phyloP scores from a whole-genome alignment of 2,113 vertebrate genomes.

The Sphyrna mokarran region DNA sequence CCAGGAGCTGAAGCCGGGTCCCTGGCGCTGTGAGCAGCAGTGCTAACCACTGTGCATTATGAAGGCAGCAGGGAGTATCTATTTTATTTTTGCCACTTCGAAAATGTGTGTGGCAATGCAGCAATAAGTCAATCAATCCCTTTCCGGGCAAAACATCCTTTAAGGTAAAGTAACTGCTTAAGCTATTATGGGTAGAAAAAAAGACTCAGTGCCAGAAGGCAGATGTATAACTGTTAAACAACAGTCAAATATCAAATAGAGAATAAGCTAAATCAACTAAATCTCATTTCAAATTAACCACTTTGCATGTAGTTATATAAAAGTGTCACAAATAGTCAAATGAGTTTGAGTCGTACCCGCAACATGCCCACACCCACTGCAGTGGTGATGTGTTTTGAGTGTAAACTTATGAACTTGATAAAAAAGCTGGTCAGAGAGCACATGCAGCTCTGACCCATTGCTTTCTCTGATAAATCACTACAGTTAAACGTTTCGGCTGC shows the following conservation, averaged over 20 bases:
- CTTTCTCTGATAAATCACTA: constrained; percentile 21
- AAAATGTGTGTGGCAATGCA: not conserved
- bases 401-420: constrained; percentile 18
- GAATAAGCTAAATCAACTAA: not conserved
- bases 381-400: constrained; percentile 12
- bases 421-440: constrained; percentile 1
- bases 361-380: not conserved
- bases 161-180: not conserved
- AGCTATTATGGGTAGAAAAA: not conserved
- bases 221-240: not conserved
- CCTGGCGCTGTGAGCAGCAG: too few relatives aligned
- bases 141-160: not conserved
- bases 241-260: not conserved
- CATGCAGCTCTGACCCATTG: constrained; percentile 19
- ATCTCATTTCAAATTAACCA: not conserved
- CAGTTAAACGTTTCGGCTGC: not conserved
- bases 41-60: not conserved
- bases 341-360: not conserved
- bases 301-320: not conserved
- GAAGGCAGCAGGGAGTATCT: not conserved
- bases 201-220: not conserved
- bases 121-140: too few relatives aligned
- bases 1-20: too few relatives aligned
- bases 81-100: not conserved
- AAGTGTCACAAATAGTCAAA: not conserved